Conservation (phyloP, 2,888 invertebrate genomes). For the Hemithea aestivaria region DNA sequence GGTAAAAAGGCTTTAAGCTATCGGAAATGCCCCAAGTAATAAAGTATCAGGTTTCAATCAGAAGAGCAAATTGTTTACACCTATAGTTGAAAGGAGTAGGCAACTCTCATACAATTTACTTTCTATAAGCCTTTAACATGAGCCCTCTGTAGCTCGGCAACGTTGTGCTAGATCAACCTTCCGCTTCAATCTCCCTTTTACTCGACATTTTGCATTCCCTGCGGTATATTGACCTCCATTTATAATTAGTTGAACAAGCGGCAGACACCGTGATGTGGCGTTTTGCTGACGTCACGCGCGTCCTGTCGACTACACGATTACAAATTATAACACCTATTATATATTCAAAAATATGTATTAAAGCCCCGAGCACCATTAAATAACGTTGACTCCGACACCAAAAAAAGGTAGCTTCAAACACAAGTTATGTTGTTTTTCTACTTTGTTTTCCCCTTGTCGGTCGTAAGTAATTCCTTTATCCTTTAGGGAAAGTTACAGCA, state of each 20-base stretch:
- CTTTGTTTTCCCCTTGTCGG: slow-evolving; percentile 63
- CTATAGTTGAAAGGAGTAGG: too few species aligned
- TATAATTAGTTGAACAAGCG: slow-evolving; percentile 17
- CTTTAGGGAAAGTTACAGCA: slow-evolving; percentile 59
- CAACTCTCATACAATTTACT: too few species aligned
- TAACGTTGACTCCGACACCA: slow-evolving; percentile 17
- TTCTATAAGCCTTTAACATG: too few species aligned
- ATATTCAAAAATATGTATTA: slow-evolving; percentile 19
- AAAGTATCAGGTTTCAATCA: too few species aligned
- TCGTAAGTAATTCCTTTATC: slow-evolving; percentile 65
- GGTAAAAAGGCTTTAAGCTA: too few species aligned
- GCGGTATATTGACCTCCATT: slow-evolving; percentile 19
- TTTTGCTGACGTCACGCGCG: slow-evolving; percentile 22
- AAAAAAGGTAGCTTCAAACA: slow-evolving; percentile 44
- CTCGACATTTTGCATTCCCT: slow-evolving; percentile 14
- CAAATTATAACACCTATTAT: slow-evolving; percentile 9
- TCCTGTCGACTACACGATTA: slow-evolving; percentile 19
- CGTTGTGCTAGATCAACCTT: slow-evolving; percentile 10
- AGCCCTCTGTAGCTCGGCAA: background rate
- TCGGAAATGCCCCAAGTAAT: too few species aligned
- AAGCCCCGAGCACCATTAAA: slow-evolving; percentile 11
- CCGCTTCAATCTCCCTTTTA: slow-evolving; percentile 10
- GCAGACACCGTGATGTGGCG: slow-evolving; percentile 14
- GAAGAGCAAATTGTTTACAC: too few species aligned
- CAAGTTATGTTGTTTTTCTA: slow-evolving; percentile 59